These are phyloP conservation scores for Pinna nobilis DNA, from an alignment of 1,140 invertebrate genomes.

Conservation along the genomic window DNA sequence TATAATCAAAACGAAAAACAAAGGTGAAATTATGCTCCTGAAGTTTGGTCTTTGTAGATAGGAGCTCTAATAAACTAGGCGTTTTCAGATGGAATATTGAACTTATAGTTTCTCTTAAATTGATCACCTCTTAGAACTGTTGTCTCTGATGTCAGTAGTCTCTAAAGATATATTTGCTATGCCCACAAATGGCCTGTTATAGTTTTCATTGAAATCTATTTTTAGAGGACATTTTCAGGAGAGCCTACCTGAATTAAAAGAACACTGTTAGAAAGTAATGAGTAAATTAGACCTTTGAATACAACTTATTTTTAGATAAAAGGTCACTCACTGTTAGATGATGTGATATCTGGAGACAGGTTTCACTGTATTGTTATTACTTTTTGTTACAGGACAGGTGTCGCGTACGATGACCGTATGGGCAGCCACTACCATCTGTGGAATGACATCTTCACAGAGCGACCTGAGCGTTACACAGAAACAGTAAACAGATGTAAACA, in stretches of 20 bases:
- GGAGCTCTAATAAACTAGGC: too few species aligned
- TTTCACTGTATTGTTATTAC: not conserved
- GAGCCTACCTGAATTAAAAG: too few species aligned
- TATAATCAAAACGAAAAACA: too few species aligned
- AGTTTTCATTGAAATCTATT: not conserved
- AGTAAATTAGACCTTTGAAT: too few species aligned
- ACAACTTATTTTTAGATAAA: not conserved
- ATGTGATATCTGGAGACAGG: not conserved
- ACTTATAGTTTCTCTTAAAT: too few species aligned
- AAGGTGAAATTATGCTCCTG: too few species aligned
- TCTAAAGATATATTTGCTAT: too few species aligned
- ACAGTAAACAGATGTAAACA: constrained; percentile 85
- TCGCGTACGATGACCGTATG: constrained; percentile 14
- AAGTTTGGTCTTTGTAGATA: too few species aligned
- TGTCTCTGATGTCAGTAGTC: too few species aligned
- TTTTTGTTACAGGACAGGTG: constrained; percentile 1
- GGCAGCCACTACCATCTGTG: constrained; percentile 16
- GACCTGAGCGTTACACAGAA: constrained; percentile 83
- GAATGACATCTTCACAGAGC: constrained; percentile 83
- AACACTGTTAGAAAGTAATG: too few species aligned
- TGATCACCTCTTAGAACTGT: too few species aligned
- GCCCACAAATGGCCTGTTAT: not conserved
- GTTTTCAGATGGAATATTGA: too few species aligned
- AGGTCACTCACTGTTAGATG: not conserved
- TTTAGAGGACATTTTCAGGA: not conserved